Evolutionary conservation across 2,797 vertebrate species (phyloP), one percentile per base, ranked within the genome.

Genomic region (Zalophus californianus): DNA sequence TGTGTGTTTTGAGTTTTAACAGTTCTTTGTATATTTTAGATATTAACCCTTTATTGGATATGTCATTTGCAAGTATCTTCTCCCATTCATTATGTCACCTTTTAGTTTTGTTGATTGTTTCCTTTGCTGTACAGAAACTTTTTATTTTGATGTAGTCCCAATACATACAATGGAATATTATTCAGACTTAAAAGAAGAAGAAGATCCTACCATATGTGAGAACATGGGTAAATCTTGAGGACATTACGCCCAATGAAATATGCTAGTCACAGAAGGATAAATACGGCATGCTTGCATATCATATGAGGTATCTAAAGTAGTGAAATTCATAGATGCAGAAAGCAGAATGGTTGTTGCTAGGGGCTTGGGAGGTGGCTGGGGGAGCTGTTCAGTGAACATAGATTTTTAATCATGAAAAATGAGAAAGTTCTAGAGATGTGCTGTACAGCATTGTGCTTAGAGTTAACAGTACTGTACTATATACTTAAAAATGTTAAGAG

Each of bases 331-430:
- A 88, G 54, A 82, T 38, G 52, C 10, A 44, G 5, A 60, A 92
- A 87, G 44, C 50, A 52, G 54, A 62, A 73, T 73, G 9, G 27
- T 70, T 29, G 7, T 44, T 79, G 7, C 48, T 29, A 62, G 23
- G 12, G 15, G 1, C 12, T 29, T 73, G 5, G 1, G 1, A 9
- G 0, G 20, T 58, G n/a, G 35, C 48, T 60, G 13, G 23, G 56
- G 21, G 27, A 58, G 4, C 44, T 68, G 6, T 64, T 75, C 15
- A 84, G 48, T 68, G 18, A 12, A 20, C 50, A 35, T 5, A 80
- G 11, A 80, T 10, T 66, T 83, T 90, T 90, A 85, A 29, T 70
- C 21, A 52, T 25, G 4, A 11, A 10, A 52, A 32, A 7, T 64
- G 15, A 68, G 56, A 68, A 64, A 38, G 35, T 60, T 82, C 35